phyloP scores from a whole-genome alignment of 1,140 invertebrate species.

The Psix sp. region DNA sequence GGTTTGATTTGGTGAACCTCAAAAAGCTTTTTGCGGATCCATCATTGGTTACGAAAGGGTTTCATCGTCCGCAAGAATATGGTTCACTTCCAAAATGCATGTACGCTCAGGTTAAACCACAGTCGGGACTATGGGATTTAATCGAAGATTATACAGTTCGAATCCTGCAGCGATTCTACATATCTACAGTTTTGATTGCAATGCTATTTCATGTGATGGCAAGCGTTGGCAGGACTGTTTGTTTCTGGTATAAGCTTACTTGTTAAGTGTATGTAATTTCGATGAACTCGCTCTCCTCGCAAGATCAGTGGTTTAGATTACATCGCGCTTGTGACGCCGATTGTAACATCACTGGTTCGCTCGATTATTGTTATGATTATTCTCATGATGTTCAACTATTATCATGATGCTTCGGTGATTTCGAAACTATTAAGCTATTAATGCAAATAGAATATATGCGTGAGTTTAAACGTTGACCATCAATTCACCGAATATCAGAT shows the following conservation, averaged over 20 bases:
- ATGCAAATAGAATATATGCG: slow-evolving; percentile 10
- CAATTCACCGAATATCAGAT: slow-evolving; percentile 1
- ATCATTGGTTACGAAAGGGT: slow-evolving; percentile 7
- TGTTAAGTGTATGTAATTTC: slow-evolving; percentile 32
- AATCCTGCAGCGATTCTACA: slow-evolving; percentile 32
- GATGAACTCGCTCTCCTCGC: slow-evolving; percentile 17
- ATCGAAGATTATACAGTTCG: slow-evolving; percentile 47
- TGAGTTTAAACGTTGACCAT: neutral
- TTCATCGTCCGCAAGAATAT: slow-evolving; percentile 13
- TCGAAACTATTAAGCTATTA: slow-evolving; percentile 23
- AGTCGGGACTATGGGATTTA: slow-evolving; percentile 33
- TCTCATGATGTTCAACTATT: slow-evolving; percentile 11
- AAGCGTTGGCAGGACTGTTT: slow-evolving; percentile 22
- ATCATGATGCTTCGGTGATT: slow-evolving; percentile 10
- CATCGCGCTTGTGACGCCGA: slow-evolving; percentile 1
- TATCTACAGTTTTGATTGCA: slow-evolving; percentile 15
- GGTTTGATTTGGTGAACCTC: neutral
- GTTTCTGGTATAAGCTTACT: slow-evolving; percentile 23
- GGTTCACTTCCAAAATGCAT: slow-evolving; percentile 10
- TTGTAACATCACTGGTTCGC: slow-evolving; percentile 6
- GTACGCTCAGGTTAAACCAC: slow-evolving; percentile 20
- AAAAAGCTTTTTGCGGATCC: neutral
- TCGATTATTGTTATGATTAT: slow-evolving; percentile 28
- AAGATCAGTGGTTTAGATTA: slow-evolving; percentile 23
- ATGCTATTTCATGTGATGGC: slow-evolving; percentile 5